phyloP scores from a whole-genome alignment of 2,888 invertebrate species.

The Argynnis bischoffii region DNA sequence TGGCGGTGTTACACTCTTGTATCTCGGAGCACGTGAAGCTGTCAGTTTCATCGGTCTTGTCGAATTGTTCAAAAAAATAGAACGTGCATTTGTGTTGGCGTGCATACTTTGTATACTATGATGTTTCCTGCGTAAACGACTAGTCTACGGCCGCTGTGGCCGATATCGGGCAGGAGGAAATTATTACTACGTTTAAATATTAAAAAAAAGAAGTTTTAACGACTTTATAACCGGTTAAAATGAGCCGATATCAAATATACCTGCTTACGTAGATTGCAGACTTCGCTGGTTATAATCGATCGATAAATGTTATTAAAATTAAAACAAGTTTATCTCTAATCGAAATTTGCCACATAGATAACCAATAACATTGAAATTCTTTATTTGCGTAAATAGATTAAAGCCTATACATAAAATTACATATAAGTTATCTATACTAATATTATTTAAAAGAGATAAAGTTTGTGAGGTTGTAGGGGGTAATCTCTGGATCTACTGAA shows the following conservation, averaged over 20 bases:
- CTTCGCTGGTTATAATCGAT: background rate
- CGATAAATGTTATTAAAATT: conserved; percentile 20
- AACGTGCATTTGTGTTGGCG: no score
- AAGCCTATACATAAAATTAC: background rate
- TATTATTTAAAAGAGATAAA: no score
- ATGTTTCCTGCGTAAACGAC: no score
- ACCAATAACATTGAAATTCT: background rate
- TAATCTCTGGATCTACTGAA: no score
- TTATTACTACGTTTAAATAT: background rate
- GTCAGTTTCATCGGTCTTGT: no score
- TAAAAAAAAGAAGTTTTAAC: background rate
- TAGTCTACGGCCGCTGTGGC: no score
- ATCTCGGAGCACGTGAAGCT: no score
- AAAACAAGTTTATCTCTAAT: conserved; percentile 16
- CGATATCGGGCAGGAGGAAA: no score
- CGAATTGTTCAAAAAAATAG: no score
- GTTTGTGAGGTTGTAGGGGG: no score
- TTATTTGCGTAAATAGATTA: conserved; percentile 2
- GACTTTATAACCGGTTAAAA: background rate
- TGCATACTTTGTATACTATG: no score
- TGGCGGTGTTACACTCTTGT: no score
- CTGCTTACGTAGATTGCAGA: background rate
- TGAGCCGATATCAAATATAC: background rate
- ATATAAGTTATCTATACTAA: background rate
- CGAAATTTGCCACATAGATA: conserved; percentile 9